phyloP scores from a whole-genome alignment of 2,113 vertebrate genomes.

The Dipodomys spectabilis region DNA sequence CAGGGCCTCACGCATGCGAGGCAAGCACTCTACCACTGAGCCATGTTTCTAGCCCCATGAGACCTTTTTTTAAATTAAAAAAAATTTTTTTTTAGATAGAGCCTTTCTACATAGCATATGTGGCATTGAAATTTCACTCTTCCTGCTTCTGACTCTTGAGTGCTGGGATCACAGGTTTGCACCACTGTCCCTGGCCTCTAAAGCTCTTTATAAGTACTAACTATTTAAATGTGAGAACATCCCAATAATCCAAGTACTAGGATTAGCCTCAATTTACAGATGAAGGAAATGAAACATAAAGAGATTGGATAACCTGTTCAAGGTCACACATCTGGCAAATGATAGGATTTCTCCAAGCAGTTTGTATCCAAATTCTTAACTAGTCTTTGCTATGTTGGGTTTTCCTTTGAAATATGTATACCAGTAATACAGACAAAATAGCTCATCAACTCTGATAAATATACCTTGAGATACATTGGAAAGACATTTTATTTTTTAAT shows the following conservation, averaged over 20 bases:
- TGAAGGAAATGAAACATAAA: conserved; percentile 40
- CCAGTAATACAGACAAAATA: not conserved
- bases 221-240: not conserved
- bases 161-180: too few species aligned
- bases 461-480: conserved; percentile 6
- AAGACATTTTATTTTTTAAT: not conserved
- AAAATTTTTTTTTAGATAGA: too few species aligned
- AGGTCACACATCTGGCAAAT: not conserved
- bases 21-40: too few species aligned
- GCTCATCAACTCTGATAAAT: not conserved
- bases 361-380: conserved; percentile 23
- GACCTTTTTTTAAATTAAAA: too few species aligned
- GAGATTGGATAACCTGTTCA: not conserved
- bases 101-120: too few species aligned
- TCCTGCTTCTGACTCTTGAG: too few species aligned
- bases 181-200: not conserved
- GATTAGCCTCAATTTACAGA: not conserved
- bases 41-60: too few species aligned
- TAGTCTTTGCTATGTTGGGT: not conserved
- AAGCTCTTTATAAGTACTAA: not conserved
- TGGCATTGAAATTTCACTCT: too few species aligned
- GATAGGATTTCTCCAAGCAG: not conserved
- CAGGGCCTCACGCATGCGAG: too few species aligned
- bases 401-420: not conserved
- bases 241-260: not conserved